Base-by-base conservation (phyloP, 2,113 vertebrate genomes). In the Erythrocercus mccallii region DNA sequence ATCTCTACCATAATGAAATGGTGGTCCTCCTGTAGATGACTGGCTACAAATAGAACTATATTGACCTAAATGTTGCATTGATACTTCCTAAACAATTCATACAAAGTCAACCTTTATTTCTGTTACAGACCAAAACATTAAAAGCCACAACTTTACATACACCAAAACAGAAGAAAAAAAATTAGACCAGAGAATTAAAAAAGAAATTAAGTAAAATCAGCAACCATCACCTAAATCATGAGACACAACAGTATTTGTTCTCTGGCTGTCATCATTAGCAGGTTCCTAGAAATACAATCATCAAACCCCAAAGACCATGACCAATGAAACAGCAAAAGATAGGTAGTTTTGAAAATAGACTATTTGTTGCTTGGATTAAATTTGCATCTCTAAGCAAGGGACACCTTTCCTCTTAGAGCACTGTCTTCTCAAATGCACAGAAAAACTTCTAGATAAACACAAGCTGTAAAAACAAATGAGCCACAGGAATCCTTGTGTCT, bases 391-490 rank as follows among this genome's bases (percentile, higher is more conserved):
- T 31, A 69, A 72, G 47, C 51, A 57, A 10, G 15, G 50, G 73
- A 71, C 22, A 86, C 56, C 50, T 56, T 84, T 69, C 60, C 74
- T 71, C 56, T 70, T 48, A 50, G 35, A 77, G 35, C 28, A 79
- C 4, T 21, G 10, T 62, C 71, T 83, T 82, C 72, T 80, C 66
- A 91, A 95, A 61, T 30, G 48, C 42, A 71, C 5, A 42, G 33
- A 88, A 62, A 69, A 81, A 38, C 10, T 48, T 23, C 14, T 40
- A 60, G 25, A 66, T 28, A 86, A 82, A 81, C 12, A 53, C 81
- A 85, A 74, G 83, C 61, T 73, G 57, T 78, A 64, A 81, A 96
- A 91, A 94, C 81, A 86, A 90, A 69, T 31, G 13, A 77, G 80
- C 80, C 86, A 71, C 66, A 78, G 57, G 47, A 86, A 77, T 57